A percentile compares a stretch with the other conserved stretches of the same genome.
Evolutionary conservation across 2,113 vertebrate species (phyloP).

Genomic region (Rhipidura dahli): DNA sequence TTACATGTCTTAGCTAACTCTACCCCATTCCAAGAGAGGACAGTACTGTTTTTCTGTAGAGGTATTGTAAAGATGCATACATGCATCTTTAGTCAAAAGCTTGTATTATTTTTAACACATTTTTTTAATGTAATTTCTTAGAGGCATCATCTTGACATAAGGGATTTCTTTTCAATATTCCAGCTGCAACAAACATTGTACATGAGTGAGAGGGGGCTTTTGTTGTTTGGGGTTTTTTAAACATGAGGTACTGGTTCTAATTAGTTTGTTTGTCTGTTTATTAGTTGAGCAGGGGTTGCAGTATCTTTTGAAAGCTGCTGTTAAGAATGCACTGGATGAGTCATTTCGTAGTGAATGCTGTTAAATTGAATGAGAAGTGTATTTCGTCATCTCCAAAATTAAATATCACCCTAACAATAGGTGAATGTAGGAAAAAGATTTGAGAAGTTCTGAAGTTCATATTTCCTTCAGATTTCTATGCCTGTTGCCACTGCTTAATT

Average conservation of each 20-base stretch:
- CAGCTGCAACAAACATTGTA: not conserved
- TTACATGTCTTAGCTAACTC: not conserved
- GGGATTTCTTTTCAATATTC: not conserved
- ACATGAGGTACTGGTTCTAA: not conserved
- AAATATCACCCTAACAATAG: not conserved
- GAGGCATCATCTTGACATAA: not conserved
- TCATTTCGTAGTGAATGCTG: not conserved
- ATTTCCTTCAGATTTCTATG: not conserved
- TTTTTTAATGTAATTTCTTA: not conserved
- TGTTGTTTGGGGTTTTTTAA: not conserved
- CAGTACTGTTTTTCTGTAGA: not conserved
- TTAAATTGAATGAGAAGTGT: not conserved
- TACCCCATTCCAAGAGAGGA: not conserved
- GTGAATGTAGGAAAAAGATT: not conserved
- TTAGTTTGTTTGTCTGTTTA: not conserved
- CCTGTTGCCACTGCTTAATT: not conserved
- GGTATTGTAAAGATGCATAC: not conserved
- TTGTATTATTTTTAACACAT: not conserved
- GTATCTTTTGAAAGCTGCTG: not conserved
- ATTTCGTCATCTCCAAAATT: not conserved
- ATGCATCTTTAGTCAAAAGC: not conserved
- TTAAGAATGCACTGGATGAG: not conserved
- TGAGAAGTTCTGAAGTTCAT: not conserved
- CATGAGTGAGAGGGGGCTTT: not conserved
- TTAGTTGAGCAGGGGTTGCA: not conserved